Evolutionary conservation across 2,888 invertebrate genomes (phyloP).

Genomic region (Sisyra nigra): DNA sequence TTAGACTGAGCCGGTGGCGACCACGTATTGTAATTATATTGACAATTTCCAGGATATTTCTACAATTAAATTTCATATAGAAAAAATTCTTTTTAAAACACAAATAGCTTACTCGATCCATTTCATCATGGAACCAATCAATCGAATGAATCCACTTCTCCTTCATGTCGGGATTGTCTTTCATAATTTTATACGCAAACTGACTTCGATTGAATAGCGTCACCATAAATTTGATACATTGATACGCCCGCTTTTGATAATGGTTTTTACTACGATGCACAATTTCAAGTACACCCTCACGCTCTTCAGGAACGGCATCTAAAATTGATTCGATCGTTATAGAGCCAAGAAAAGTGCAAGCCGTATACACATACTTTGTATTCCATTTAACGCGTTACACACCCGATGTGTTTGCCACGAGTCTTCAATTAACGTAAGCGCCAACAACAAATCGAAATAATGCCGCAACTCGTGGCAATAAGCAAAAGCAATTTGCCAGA

Average conservation of each 20-base stretch:
- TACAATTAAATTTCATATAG: neutral
- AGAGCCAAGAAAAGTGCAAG: too few relatives aligned
- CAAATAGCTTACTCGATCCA: constrained; percentile 46
- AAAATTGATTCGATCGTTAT: too few relatives aligned
- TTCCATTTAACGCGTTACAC: constrained; percentile 82
- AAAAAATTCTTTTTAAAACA: neutral
- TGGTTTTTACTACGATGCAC: constrained; percentile 84
- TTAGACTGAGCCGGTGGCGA: constrained; percentile 90
- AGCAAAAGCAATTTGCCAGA: constrained; percentile 81
- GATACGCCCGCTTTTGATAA: constrained; percentile 93
- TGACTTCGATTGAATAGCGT: constrained; percentile 75
- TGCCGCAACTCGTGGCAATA: constrained; percentile 90
- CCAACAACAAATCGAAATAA: constrained; percentile 76
- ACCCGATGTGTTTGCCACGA: constrained; percentile 93
- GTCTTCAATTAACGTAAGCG: constrained; percentile 80
- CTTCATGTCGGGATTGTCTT: constrained; percentile 59
- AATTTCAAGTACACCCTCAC: constrained; percentile 86
- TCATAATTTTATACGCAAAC: constrained; percentile 63
- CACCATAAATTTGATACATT: constrained; percentile 92
- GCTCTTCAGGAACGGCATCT: constrained; percentile 56
- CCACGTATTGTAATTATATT: constrained; percentile 83
- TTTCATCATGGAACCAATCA: constrained; percentile 89
- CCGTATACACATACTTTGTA: constrained; percentile 22
- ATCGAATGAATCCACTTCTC: constrained; percentile 80
- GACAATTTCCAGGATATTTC: constrained; percentile 39